Evolutionary conservation across 2,797 vertebrate species (phyloP).

Genomic region (Discoglossus pictus): DNA sequence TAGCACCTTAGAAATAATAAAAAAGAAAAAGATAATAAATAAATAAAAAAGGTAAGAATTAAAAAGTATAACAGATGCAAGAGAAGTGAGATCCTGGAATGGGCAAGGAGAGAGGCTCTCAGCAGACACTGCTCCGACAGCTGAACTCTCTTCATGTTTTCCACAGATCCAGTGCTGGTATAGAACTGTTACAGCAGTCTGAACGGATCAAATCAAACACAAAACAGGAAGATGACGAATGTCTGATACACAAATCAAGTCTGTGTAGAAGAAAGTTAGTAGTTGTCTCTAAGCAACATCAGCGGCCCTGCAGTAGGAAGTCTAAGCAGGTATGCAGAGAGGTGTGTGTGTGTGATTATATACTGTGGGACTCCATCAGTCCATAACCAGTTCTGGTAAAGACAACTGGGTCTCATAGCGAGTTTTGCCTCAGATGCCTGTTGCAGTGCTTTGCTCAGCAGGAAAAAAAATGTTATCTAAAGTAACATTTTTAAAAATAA

Average conservation of each 20-base stretch:
- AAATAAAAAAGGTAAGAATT: not conserved
- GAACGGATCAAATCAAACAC: conserved; percentile 11
- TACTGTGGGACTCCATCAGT: not conserved
- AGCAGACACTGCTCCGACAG: conserved; percentile 17
- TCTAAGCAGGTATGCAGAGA: conserved; percentile 21
- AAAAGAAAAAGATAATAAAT: not conserved
- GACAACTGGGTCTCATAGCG: not conserved
- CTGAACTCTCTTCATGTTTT: conserved; percentile 13
- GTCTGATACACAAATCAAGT: conserved; percentile 5
- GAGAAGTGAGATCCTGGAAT: conserved; percentile 18
- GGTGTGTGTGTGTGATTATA: conserved; percentile 1
- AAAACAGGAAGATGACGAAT: not conserved
- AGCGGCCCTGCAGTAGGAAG: conserved; percentile 15
- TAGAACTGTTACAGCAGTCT: conserved; percentile 18
- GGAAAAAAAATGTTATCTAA: not conserved
- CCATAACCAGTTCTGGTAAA: not conserved
- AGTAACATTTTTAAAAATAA: conserved; percentile 1
- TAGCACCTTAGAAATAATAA: not conserved
- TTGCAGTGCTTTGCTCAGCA: conserved; percentile 25
- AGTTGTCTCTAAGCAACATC: conserved; percentile 2
- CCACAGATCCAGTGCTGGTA: conserved; percentile 31
- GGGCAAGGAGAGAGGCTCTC: conserved; percentile 1
- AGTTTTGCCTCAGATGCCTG: not conserved
- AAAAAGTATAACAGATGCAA: conserved; percentile 25
- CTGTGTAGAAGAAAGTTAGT: conserved; percentile 11